These are phyloP conservation scores for Drosophila erecta DNA, from an alignment of 1,140 invertebrate species.

Conservation along the genomic window DNA sequence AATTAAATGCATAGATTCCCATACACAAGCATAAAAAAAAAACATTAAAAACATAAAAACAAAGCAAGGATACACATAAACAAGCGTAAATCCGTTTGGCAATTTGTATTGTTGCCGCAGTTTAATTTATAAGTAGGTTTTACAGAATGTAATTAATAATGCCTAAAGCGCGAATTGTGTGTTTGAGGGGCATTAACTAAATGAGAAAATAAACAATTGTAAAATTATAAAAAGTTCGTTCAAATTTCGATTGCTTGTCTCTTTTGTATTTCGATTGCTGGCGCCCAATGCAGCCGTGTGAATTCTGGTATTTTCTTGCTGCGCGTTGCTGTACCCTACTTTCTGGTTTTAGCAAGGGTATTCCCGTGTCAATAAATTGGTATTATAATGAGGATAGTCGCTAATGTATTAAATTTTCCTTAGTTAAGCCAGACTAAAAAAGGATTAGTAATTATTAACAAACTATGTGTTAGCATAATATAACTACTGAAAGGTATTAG, in stretches of 20 bases:
- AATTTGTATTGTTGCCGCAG: constrained; percentile 62
- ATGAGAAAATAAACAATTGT: constrained; percentile 70
- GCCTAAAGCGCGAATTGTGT: constrained; percentile 54
- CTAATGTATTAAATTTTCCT: too few relatives aligned
- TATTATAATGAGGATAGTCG: too few relatives aligned
- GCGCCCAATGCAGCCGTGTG: background rate
- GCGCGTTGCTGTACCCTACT: background rate
- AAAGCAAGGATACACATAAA: constrained; percentile 37
- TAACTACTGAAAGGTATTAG: too few relatives aligned
- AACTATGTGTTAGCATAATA: too few relatives aligned
- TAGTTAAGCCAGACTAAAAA: too few relatives aligned
- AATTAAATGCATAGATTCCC: constrained; percentile 38
- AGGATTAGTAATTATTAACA: too few relatives aligned
- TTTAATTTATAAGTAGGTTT: constrained; percentile 82
- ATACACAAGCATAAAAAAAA: constrained; percentile 29
- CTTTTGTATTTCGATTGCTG: background rate
- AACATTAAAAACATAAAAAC: constrained; percentile 24
- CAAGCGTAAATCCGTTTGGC: constrained; percentile 50
- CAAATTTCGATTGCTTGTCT: background rate
- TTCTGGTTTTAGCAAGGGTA: background rate
- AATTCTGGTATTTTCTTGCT: background rate
- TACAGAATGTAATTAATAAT: constrained; percentile 77
- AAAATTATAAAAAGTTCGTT: constrained; percentile 39
- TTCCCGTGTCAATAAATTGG: background rate
- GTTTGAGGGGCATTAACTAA: constrained; percentile 61